Conservation (phyloP, 2,797 vertebrate genomes). For the Poeciliopsis presidionis region DNA sequence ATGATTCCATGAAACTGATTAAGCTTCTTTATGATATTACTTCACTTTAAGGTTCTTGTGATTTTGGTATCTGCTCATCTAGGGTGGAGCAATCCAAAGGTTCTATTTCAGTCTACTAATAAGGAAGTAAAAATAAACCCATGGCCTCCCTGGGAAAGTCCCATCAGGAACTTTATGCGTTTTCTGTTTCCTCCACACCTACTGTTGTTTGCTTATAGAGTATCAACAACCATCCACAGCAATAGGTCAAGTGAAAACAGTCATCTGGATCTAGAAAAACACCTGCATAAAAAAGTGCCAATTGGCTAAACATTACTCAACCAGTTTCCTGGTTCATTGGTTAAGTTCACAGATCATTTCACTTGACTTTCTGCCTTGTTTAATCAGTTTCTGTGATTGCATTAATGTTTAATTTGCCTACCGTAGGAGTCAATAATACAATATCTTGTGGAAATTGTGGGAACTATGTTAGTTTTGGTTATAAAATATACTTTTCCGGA, state of each 20-base stretch:
- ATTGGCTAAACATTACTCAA: not conserved
- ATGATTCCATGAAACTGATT: not conserved
- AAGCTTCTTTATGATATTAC: not conserved
- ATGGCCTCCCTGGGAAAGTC: slow-evolving; percentile 67
- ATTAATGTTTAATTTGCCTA: not conserved
- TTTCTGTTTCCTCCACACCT: slow-evolving; percentile 50
- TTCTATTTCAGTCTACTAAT: slow-evolving; percentile 54
- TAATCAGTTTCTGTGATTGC: not conserved
- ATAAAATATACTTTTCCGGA: slow-evolving; percentile 1
- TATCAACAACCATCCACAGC: slow-evolving; percentile 11
- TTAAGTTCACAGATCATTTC: slow-evolving; percentile 10
- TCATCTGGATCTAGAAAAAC: slow-evolving; percentile 15
- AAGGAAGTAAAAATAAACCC: slow-evolving; percentile 65
- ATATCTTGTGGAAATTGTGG: slow-evolving; percentile 9
- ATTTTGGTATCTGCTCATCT: slow-evolving; percentile 17
- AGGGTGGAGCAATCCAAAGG: slow-evolving; percentile 52
- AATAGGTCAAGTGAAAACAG: slow-evolving; percentile 32
- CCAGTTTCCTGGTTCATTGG: slow-evolving; percentile 7
- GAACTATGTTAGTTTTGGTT: slow-evolving; percentile 14
- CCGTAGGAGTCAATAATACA: not conserved
- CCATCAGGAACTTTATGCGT: slow-evolving; percentile 76
- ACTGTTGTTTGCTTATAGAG: slow-evolving; percentile 7
- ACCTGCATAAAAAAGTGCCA: not conserved
- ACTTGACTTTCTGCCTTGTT: not conserved
- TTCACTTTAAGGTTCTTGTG: slow-evolving; percentile 16